phyloP scores from a whole-genome alignment of 2,113 vertebrate species.

The Felis catus region F.catus_Fca126_mat1.0 CM031421.1:104309501-104310000 shows the following conservation, averaged over 20 bases:
- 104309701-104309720: not conserved
- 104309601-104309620: not conserved
- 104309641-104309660: not conserved
- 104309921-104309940: not conserved
- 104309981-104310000: not conserved
- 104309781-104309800: not conserved
- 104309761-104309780: not conserved
- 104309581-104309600: not conserved
- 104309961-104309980: not conserved
- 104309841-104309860: not conserved
- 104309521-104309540: not conserved
- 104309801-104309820: not conserved
- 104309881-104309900: not conserved
- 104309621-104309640: not conserved
- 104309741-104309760: not conserved
- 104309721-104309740: not conserved
- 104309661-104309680: not conserved
- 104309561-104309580: not conserved
- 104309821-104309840: not conserved
- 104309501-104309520: not conserved
- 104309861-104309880: not conserved
- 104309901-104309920: not conserved
- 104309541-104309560: not conserved
- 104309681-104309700: not conserved
- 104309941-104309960: not conserved